Evolutionary conservation across 2,888 invertebrate species (phyloP).

Genomic region (Cosmia trapezina): DNA sequence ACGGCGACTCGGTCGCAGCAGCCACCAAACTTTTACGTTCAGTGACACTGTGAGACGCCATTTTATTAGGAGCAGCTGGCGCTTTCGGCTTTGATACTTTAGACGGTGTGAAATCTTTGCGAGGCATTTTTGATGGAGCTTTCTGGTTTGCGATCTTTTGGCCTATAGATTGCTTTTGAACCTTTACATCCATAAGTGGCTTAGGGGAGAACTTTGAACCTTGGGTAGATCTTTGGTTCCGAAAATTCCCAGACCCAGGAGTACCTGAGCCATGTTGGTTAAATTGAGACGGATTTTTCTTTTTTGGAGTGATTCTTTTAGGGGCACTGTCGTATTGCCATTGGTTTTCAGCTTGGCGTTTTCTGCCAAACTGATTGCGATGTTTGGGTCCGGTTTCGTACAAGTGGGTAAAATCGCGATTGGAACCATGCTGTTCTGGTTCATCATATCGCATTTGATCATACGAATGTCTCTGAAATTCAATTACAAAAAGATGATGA

Average conservation of each 20-base stretch:
- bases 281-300: constrained; percentile 51
- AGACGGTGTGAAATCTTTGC: constrained; percentile 68
- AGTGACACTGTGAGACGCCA: constrained; percentile 59
- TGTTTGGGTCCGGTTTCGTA: constrained; percentile 68
- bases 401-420: constrained; percentile 68
- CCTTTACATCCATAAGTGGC: constrained; percentile 52
- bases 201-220: constrained; percentile 38
- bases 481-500: constrained; percentile 65
- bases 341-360: constrained; percentile 69
- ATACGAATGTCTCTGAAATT: constrained; percentile 80
- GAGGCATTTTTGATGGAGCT: constrained; percentile 31
- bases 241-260: constrained; percentile 42
- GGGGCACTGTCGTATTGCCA: constrained; percentile 69
- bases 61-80: constrained; percentile 63
- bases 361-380: constrained; percentile 66
- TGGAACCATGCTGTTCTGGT: constrained; percentile 56
- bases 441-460: constrained; percentile 60
- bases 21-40: constrained; percentile 65
- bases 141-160: constrained; percentile 58
- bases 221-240: constrained; percentile 44
- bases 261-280: constrained; percentile 42
- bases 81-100: constrained; percentile 72
- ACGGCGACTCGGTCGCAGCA: constrained; percentile 45
- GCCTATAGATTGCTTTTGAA: constrained; percentile 58
- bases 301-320: constrained; percentile 68